Conservation (phyloP, 2,888 invertebrate species). For the Phortica okadai region DNA sequence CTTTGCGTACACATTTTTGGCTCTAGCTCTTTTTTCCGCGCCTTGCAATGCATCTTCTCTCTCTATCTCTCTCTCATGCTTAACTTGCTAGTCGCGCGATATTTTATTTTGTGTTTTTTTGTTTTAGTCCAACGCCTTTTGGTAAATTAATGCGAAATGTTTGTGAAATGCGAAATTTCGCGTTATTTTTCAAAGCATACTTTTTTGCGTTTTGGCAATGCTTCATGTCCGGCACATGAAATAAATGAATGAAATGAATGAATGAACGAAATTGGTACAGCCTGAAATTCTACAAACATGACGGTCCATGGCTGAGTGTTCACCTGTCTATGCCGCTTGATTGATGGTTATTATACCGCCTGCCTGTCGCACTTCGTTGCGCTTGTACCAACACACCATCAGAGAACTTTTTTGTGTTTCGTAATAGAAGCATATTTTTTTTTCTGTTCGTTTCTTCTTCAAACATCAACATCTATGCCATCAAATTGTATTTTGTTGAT, state of each 20-base stretch:
- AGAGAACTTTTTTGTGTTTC: constrained; percentile 36
- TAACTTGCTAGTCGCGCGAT: constrained; percentile 24
- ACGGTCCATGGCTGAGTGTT: constrained; percentile 45
- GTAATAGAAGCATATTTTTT: constrained; percentile 18
- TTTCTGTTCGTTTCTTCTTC: neutral
- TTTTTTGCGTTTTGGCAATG: constrained; percentile 58
- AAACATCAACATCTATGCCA: constrained; percentile 2
- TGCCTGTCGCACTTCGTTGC: constrained; percentile 34
- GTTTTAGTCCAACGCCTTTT: constrained; percentile 71
- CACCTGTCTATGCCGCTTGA: constrained; percentile 71
- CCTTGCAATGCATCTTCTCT: constrained; percentile 42
- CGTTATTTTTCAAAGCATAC: constrained; percentile 64
- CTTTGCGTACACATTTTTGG: neutral
- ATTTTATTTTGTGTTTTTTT: constrained; percentile 44
- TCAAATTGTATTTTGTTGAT: constrained; percentile 32
- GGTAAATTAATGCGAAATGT: constrained; percentile 72
- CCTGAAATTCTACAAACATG: constrained; percentile 40
- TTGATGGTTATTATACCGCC: constrained; percentile 72
- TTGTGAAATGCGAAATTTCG: constrained; percentile 70
- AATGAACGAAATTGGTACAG: constrained; percentile 57
- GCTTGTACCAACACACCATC: neutral
- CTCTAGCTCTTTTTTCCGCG: constrained; percentile 54
- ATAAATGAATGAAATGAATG: constrained; percentile 29
- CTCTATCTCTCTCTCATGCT: constrained; percentile 40
- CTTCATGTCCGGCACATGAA: constrained; percentile 53